Evolutionary conservation across 1,140 invertebrate genomes (phyloP), one percentile per base, ranked within the genome.

Genomic region (Trichonephila inaurata): DNA sequence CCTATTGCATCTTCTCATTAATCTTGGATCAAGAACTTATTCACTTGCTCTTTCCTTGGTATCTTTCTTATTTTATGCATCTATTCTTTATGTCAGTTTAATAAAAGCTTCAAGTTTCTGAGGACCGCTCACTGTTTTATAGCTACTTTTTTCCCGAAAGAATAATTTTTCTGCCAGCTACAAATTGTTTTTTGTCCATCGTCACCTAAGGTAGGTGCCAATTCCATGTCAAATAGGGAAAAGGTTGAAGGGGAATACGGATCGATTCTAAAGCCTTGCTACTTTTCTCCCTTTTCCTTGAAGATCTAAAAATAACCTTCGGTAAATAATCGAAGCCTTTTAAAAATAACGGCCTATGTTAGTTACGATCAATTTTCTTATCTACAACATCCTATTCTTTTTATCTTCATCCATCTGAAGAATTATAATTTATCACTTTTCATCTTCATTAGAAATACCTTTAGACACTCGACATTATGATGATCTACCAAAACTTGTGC

Each of bases 301-400:
- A 92, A 64, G 1, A 21, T 92, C 91, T 87, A 92, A 92, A 92
- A 92, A 92, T 92, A 92, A 92, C 91, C 61, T 60, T 33, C 83
- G 61, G 91, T 92, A 92, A 92, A 87, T 92, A 92, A 92, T 92
- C 91, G 91, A 92, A 92, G 89, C 60, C 81, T 92, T 92, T 92
- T 92, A 92, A 92, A 92, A 92, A 92, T 92, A 92, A 92, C 90
- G 90, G 85, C 60, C 77, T 81, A 66, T 92, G 77, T 92, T 92
- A 60, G 90, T 85, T 60, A 85, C 33, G 90, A 92, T 92, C 90
- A 85, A 92, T 92, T 85, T 61, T 58, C 89, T 12, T 81, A 90
- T 90, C 89, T 61, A 72, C 72, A 89, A 72, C 64, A 33, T 4
- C 8, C 40, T 51, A 51, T 90, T 64, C 60, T 64, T 87, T 33